Percentiles rank a stretch among this genome's conserved stretches.
Conservation (phyloP, 2,888 invertebrate genomes). For the Boloria selene region DNA sequence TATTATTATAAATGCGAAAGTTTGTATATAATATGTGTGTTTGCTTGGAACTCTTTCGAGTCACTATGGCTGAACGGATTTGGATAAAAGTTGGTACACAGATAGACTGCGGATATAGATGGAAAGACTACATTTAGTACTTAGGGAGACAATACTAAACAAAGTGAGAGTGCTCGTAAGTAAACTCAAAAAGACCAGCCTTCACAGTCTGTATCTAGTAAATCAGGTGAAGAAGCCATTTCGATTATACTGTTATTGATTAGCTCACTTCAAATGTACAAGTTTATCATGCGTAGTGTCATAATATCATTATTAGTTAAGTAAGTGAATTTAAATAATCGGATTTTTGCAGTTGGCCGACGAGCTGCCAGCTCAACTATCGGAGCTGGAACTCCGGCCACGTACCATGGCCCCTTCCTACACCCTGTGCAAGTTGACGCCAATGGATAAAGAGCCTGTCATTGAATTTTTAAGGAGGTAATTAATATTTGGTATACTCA, state of each 20-base stretch:
- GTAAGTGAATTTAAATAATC: conserved; percentile 7
- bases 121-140: too few species aligned
- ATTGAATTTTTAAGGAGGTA: conserved; percentile 68
- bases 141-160: too few species aligned
- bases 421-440: conserved; percentile 56
- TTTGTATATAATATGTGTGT: too few species aligned
- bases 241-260: conserved; percentile 14
- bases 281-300: background rate
- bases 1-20: too few species aligned
- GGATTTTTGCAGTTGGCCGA: conserved; percentile 62
- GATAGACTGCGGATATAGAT: too few species aligned
- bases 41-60: too few species aligned
- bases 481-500: background rate
- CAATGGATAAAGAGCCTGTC: conserved; percentile 59
- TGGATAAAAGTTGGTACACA: too few species aligned
- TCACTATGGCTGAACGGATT: too few species aligned
- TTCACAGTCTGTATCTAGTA: background rate
- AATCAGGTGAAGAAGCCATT: conserved; percentile 6
- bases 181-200: background rate
- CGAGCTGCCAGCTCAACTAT: conserved; percentile 70
- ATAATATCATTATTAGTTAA: background rate
- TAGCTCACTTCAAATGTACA: background rate
- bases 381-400: conserved; percentile 63
- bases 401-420: conserved; percentile 60
- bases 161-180: too few species aligned